phyloP scores from a whole-genome alignment of 2,888 invertebrate species.

The Mystacides longicornis region DNA sequence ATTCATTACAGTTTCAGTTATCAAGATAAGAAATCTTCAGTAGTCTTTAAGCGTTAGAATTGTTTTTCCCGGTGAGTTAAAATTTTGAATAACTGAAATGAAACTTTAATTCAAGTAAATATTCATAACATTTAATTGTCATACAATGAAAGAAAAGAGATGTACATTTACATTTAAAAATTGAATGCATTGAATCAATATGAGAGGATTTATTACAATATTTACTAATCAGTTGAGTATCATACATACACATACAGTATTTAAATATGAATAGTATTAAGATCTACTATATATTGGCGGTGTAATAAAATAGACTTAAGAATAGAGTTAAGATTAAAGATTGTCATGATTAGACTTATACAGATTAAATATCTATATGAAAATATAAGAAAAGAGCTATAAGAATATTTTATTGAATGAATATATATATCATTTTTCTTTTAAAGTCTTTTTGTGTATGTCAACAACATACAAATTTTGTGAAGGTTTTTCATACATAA shows the following conservation, averaged over 20 bases:
- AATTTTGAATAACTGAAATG: too few relatives aligned
- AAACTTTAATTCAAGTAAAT: too few relatives aligned
- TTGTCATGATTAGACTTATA: constrained; percentile 16
- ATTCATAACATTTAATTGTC: too few relatives aligned
- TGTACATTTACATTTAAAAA: too few relatives aligned
- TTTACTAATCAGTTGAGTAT: neutral
- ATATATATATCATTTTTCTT: neutral
- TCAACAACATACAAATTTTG: neutral
- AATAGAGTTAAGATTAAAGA: constrained; percentile 17
- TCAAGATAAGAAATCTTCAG: too few relatives aligned
- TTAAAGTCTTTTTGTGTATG: neutral
- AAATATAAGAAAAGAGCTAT: constrained; percentile 5
- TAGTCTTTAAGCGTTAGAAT: too few relatives aligned
- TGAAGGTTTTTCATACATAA: too few relatives aligned
- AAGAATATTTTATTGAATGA: neutral
- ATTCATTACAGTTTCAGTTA: too few relatives aligned
- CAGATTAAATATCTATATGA: constrained; percentile 6
- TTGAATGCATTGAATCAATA: too few relatives aligned
- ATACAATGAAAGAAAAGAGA: too few relatives aligned
- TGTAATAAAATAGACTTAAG: constrained; percentile 13
- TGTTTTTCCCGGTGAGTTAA: too few relatives aligned
- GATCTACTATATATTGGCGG: constrained; percentile 3
- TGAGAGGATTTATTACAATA: too few relatives aligned
- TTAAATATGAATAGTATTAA: neutral
- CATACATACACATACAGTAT: neutral